These are phyloP conservation scores for Hyla sarda DNA, from an alignment of 2,113 vertebrate species.

Conservation along the genomic window DNA sequence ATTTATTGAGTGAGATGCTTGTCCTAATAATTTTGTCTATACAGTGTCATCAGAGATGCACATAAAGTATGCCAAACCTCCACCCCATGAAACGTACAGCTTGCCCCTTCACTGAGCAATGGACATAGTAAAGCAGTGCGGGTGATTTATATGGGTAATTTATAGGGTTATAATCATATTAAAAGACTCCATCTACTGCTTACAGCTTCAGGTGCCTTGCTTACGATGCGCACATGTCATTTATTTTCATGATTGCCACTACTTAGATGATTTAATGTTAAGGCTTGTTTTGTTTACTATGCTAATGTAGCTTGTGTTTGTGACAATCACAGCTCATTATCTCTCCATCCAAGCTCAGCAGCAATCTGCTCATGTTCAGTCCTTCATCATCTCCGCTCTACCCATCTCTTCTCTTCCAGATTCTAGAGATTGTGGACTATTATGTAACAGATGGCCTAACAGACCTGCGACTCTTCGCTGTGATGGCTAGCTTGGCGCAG, in stretches of 20 bases:
- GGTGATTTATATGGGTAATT: background rate
- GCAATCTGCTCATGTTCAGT: conserved; percentile 79
- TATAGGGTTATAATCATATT: background rate
- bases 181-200: background rate
- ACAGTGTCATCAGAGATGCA: background rate
- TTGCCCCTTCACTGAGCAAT: background rate
- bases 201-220: background rate
- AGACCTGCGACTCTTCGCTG: conserved; percentile 90
- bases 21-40: background rate
- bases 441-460: conserved; percentile 92
- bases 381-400: conserved; percentile 75
- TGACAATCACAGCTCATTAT: conserved; percentile 72
- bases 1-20: too few species aligned
- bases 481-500: conserved; percentile 88
- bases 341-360: conserved; percentile 66
- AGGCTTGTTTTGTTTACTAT: conserved; percentile 69
- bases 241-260: conserved; percentile 63
- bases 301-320: conserved; percentile 70
- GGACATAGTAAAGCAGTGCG: background rate
- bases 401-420: conserved; percentile 76
- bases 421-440: conserved; percentile 92
- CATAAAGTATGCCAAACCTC: background rate
- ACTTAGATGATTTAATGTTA: conserved; percentile 64
- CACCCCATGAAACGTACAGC: background rate
- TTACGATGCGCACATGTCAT: conserved; percentile 1